Evolutionary conservation across 2,797 vertebrate genomes (phyloP), one percentile per base, ranked within the genome.

Genomic region (Mycteria americana): DNA sequence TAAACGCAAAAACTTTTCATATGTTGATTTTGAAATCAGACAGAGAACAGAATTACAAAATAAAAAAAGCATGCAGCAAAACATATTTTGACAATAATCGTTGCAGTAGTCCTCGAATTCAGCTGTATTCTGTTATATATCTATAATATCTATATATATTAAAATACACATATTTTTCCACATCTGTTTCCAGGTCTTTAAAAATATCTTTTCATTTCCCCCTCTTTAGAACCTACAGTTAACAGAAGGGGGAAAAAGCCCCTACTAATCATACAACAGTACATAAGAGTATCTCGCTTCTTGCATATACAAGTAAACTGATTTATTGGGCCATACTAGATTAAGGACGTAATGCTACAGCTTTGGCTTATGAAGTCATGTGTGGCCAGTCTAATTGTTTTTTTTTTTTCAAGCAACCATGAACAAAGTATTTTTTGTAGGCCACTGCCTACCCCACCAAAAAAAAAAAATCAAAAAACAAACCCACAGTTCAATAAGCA

Each of bases 391-490:
- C 18, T 39, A 15, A 11, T 35, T 16, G 41, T 25, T 41, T 53
- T 54, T 18, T 54, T 51, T 37, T 54, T 46, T 7, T 0, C 11
- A 60, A 63, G 17, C 6, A 93, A 64, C 4, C 15, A 57, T 5
- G 31, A 90, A 68, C 6, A 65, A 82, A 78, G 6, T 51, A 46
- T 27, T 57, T 63, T 67, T 74, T 85, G 10, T 25, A 14, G 45
- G 22, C 13, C 13, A 30, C 16, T 59, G 6, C 7, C 9, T 10
- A 7, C 4, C 10, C 4, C 31, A 2, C 7, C 17, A 6, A 5
- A 27, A 8, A 6, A 5, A 27, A 8, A 37, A 16, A 21, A 16
- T 14, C 9, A 33, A 46, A 85, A 85, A 10, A 0, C 9, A 62
- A 59, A n/a, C 5, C 35, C 27, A 5, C 41, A 85, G 54, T 7